Evolutionary conservation across 2,113 vertebrate genomes (phyloP), one percentile per base, ranked within the genome.

Genomic region (Ailuropoda melanoleuca): DNA sequence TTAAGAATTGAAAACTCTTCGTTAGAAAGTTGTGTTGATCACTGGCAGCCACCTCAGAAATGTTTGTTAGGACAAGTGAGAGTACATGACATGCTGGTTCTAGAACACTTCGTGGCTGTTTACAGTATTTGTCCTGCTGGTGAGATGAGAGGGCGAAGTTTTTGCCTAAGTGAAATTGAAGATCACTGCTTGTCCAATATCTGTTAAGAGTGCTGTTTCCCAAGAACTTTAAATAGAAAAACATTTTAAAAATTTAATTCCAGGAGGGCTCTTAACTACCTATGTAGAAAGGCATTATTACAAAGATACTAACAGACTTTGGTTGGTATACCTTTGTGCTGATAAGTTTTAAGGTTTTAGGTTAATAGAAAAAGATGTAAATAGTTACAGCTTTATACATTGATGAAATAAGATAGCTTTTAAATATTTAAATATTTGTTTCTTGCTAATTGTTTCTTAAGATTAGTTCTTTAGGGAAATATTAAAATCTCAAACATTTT

Each of bases 51-150:
- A 86, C 68, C 93, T 94, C 23, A 97, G 97, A 98, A 97, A 93
- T 97, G 97, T 97, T 98, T 96, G 96, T 98, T 97, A 96, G 97
- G 92, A 94, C 81, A 97, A 96, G 84, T 96, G 95, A 96, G 98
- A 96, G 3, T 66, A 97, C 94, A 92, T 90, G 29, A 80, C 85
- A 60, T 91, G 43, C 53, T 97, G 94, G 94, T 98, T 98, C 97
- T 98, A 84, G 95, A 98, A 97, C 94, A 80, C 94, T 93, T 97
- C 94, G 21, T 46, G 98, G 53, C 19, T 98, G 93, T 98, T 98
- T 98, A 93, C 97, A 97, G 97, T 96, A 82, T 81, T 93, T 95
- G 93, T 97, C 92, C 56, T 93, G 24, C 50, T 94, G n/a, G 48
- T 91, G 6, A 88, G 62, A 70, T 86, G 75, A 39, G 62, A 88